Conservation (phyloP, 2,797 vertebrate species). For the Tiaroga cobitis region DNA sequence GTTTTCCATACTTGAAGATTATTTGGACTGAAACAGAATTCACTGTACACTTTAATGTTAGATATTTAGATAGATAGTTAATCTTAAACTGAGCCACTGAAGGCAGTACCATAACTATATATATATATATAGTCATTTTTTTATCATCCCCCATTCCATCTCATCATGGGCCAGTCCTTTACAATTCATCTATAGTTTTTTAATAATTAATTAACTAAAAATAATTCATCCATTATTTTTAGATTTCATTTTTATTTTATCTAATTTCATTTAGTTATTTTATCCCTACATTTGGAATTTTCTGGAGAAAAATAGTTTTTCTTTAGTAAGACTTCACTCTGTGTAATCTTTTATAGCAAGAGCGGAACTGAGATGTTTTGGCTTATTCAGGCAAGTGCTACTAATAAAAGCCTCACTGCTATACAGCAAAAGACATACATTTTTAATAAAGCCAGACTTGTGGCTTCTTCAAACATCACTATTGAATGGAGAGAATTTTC, state of each 20-base stretch:
- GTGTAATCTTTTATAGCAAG: slow-evolving; percentile 13
- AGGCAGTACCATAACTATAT: not conserved
- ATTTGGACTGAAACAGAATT: not conserved
- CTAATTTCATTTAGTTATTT: not conserved
- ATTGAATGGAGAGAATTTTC: slow-evolving; percentile 45
- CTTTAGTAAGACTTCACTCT: not conserved
- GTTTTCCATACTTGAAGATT: not conserved
- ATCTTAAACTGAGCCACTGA: not conserved
- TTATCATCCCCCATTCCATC: not conserved
- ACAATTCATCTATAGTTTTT: slow-evolving; percentile 5
- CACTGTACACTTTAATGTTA: not conserved
- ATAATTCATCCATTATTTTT: not conserved
- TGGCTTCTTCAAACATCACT: slow-evolving; percentile 33
- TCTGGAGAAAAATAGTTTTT: not conserved
- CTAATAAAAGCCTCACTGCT: slow-evolving; percentile 50
- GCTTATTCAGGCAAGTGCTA: slow-evolving; percentile 42
- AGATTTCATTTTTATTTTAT: not conserved
- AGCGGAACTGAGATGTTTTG: slow-evolving; percentile 11
- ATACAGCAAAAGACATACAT: slow-evolving; percentile 51
- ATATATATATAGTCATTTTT: not conserved
- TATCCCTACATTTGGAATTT: not conserved
- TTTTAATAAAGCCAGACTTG: slow-evolving; percentile 48
- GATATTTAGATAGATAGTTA: not conserved
- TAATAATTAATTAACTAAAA: no score
- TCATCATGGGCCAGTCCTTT: not conserved